phyloP scores from a whole-genome alignment of 2,797 vertebrate genomes.

The Enteromius afrohamiltoni region DNA sequence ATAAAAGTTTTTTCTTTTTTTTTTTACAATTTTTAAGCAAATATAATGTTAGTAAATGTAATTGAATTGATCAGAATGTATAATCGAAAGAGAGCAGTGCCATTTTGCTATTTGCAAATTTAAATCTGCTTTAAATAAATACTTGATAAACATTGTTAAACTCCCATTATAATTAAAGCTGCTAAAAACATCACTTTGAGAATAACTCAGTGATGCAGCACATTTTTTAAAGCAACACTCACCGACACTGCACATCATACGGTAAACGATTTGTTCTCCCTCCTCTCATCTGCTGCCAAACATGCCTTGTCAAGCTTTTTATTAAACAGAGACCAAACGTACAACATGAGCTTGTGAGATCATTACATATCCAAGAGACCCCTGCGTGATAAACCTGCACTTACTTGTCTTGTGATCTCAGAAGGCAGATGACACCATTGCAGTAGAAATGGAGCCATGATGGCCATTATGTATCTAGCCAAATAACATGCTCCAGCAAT shows the following conservation, averaged over 20 bases:
- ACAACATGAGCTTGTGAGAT: not conserved
- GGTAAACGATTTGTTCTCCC: not conserved
- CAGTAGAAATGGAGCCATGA: constrained; percentile 60
- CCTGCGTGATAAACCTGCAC: constrained; percentile 17
- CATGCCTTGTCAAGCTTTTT: not conserved
- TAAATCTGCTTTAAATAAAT: not conserved
- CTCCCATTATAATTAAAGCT: not conserved
- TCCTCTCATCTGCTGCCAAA: not conserved
- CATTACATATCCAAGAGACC: constrained; percentile 6
- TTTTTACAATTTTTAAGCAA: not conserved
- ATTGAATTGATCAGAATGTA: not conserved
- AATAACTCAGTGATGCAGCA: not conserved
- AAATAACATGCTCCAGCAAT: constrained; percentile 62
- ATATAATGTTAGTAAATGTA: not conserved
- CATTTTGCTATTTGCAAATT: not conserved
- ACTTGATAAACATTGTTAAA: not conserved
- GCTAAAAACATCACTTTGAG: not conserved
- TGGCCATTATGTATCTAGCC: constrained; percentile 62
- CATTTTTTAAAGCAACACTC: not conserved
- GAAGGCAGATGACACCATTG: constrained; percentile 54
- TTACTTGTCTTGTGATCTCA: constrained; percentile 47
- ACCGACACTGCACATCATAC: not conserved
- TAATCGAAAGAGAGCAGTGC: not conserved
- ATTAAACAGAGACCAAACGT: not conserved
- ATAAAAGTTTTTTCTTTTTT: not conserved